Percentiles rank a stretch among this genome's conserved stretches.
Evolutionary conservation across 2,113 vertebrate genomes (phyloP).

Genomic region (Thalassarche chlororhynchos): DNA sequence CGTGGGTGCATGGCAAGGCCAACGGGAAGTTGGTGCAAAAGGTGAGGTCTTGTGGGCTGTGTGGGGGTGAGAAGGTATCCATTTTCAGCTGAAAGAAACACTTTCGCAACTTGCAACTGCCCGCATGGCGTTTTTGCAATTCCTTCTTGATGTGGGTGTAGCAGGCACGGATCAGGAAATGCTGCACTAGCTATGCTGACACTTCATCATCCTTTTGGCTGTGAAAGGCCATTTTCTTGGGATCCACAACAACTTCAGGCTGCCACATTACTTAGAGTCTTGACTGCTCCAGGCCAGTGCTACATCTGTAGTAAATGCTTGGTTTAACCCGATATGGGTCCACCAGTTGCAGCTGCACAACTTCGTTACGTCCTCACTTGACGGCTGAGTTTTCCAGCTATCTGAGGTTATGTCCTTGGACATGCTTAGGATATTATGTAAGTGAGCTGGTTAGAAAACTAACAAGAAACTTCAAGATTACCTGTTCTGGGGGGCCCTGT

Average conservation of each 20-base stretch:
- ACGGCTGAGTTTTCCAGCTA: background rate
- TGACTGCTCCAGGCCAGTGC: background rate
- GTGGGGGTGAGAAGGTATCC: background rate
- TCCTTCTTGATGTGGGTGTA: background rate
- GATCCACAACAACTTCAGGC: background rate
- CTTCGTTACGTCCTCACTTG: background rate
- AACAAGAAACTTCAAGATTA: background rate
- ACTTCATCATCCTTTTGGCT: background rate
- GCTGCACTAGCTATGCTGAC: background rate
- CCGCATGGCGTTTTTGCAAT: background rate
- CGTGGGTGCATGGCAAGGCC: background rate
- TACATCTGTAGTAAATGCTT: rapidly evolving
- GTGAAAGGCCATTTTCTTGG: background rate
- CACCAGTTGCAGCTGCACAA: background rate
- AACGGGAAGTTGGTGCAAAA: background rate
- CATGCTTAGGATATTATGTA: background rate
- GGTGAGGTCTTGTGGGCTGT: background rate
- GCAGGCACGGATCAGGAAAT: background rate
- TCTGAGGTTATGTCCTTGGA: background rate
- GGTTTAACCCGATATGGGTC: rapidly evolving
- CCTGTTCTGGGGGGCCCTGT: background rate
- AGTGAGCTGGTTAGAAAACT: background rate
- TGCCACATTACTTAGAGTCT: background rate
- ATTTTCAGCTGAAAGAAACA: background rate
- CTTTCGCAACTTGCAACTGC: background rate